Conservation (phyloP, 2,113 vertebrate genomes). For the Ptilonorhynchus violaceus region DNA sequence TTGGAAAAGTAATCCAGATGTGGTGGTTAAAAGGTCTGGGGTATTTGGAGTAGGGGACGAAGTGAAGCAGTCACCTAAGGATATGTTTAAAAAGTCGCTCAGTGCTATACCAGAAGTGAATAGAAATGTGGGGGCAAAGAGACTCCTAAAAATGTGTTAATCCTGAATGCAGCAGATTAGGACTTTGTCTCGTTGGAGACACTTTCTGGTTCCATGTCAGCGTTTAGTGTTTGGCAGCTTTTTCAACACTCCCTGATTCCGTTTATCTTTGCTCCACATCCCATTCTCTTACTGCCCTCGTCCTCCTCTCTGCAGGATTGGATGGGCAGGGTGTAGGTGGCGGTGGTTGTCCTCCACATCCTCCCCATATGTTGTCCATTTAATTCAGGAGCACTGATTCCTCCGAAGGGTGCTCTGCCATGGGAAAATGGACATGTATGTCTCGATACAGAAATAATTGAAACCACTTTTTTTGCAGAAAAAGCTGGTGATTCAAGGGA, state of each 20-base stretch:
- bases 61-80: constrained; percentile 70
- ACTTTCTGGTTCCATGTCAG: constrained; percentile 79
- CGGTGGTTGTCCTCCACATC: constrained; percentile 81
- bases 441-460: constrained; percentile 79
- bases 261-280: constrained; percentile 79
- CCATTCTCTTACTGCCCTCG: constrained; percentile 81
- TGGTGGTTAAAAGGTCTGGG: constrained; percentile 51
- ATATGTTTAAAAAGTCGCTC: constrained; percentile 45
- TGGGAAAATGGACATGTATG: constrained; percentile 76
- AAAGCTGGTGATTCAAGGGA: constrained; percentile 93
- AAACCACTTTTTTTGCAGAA: constrained; percentile 90
- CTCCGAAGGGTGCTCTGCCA: constrained; percentile 96
- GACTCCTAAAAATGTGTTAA: constrained; percentile 71
- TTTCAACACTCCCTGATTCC: constrained; percentile 80
- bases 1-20: constrained; percentile 46
- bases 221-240: constrained; percentile 78
- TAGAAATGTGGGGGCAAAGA: constrained; percentile 64
- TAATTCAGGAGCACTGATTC: constrained; percentile 87
- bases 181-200: constrained; percentile 80
- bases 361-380: constrained; percentile 85
- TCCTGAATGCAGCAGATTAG: constrained; percentile 67
- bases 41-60: constrained; percentile 56
- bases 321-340: constrained; percentile 85
- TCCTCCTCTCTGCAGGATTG: constrained; percentile 82
- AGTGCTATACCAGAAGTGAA: constrained; percentile 62